Evolutionary conservation across 2,113 vertebrate genomes (phyloP).

Genomic region (Nerophis ophidion): DNA sequence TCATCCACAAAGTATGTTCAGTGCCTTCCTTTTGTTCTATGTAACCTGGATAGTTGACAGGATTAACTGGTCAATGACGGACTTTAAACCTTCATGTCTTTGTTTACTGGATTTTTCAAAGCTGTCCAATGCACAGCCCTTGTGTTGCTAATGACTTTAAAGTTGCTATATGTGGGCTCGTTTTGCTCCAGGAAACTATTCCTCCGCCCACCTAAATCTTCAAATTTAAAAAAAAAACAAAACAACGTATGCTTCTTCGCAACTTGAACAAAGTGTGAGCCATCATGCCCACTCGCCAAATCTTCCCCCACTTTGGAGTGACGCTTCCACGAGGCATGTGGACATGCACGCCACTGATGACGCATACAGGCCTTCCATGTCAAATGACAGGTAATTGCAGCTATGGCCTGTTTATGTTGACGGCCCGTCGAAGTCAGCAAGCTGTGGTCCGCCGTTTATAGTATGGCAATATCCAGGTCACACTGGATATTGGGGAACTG

Average conservation of each 20-base stretch:
- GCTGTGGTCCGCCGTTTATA: background rate
- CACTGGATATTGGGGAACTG: no score
- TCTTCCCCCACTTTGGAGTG: constrained; percentile 28
- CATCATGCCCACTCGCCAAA: constrained; percentile 11
- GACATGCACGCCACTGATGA: constrained; percentile 12
- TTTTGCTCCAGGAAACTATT: constrained; percentile 38
- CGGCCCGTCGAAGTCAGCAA: background rate
- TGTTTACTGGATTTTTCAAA: background rate
- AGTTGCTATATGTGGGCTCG: constrained; percentile 40
- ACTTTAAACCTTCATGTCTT: background rate
- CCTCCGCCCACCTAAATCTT: constrained; percentile 35
- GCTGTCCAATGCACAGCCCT: constrained; percentile 13
- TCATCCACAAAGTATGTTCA: background rate
- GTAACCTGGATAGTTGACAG: background rate
- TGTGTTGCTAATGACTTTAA: constrained; percentile 45
- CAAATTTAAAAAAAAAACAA: constrained; percentile 20
- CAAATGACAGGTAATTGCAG: constrained; percentile 36
- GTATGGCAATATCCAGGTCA: no score
- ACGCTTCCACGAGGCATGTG: constrained; percentile 15
- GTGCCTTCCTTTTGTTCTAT: background rate
- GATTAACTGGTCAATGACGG: background rate
- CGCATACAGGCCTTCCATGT: constrained; percentile 23
- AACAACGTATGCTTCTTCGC: constrained; percentile 12
- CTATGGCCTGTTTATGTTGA: constrained; percentile 5
- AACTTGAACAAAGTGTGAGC: constrained; percentile 4